Conservation (phyloP, 2,888 invertebrate genomes). For the Argyresthia albistria region DNA sequence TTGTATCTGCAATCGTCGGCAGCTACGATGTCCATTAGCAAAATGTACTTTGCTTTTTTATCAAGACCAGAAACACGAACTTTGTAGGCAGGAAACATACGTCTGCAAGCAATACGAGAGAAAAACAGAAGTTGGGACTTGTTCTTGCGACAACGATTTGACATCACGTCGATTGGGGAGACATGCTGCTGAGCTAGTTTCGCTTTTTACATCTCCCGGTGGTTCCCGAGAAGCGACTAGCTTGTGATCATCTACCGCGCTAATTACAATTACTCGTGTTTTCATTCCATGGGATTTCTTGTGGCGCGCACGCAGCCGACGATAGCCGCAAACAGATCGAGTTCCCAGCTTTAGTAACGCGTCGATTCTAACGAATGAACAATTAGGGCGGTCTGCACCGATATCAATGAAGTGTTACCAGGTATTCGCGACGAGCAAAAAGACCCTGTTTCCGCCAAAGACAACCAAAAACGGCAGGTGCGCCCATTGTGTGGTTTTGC, state of each 20-base stretch:
- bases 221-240: slow-evolving; percentile 39
- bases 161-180: slow-evolving; percentile 65
- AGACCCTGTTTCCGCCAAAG: slow-evolving; percentile 38
- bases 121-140: slow-evolving; percentile 66
- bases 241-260: slow-evolving; percentile 59
- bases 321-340: too few species aligned
- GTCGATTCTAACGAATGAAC: too few species aligned
- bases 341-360: too few species aligned
- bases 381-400: neutral
- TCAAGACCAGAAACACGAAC: slow-evolving; percentile 98
- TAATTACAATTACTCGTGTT: slow-evolving; percentile 7
- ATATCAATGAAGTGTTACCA: slow-evolving; percentile 36
- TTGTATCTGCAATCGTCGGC: slow-evolving; percentile 99
- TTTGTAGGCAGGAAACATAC: slow-evolving; percentile 99
- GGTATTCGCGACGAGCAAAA: slow-evolving; percentile 43
- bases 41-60: slow-evolving; percentile 98
- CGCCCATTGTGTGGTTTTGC: slow-evolving; percentile 43
- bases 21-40: slow-evolving; percentile 98
- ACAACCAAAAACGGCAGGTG: slow-evolving; percentile 42
- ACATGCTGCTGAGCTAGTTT: slow-evolving; percentile 56
- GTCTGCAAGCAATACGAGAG: slow-evolving; percentile 82
- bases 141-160: slow-evolving; percentile 65
- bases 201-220: slow-evolving; percentile 40
- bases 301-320: neutral
- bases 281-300: neutral